Evolutionary conservation across 2,113 vertebrate species (phyloP).

Genomic region (Clarias magur): DNA sequence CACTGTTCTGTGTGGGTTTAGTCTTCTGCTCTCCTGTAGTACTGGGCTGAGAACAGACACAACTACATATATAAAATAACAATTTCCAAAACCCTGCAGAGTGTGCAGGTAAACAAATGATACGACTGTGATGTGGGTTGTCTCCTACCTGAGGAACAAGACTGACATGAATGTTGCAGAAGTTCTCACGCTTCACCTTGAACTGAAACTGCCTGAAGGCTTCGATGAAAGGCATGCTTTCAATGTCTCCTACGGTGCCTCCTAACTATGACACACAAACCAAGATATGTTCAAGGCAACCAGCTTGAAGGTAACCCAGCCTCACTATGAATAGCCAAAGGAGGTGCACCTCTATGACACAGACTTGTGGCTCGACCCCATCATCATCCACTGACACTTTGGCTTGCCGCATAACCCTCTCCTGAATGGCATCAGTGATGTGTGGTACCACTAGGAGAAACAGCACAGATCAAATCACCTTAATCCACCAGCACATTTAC

Average conservation of each 20-base stretch:
- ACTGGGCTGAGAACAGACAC: constrained; percentile 77
- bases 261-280: constrained; percentile 75
- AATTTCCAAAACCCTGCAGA: not conserved
- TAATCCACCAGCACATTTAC: not conserved
- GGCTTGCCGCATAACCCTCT: constrained; percentile 95
- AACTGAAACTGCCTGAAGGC: constrained; percentile 98
- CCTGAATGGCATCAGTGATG: constrained; percentile 96
- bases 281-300: not conserved
- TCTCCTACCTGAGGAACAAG: constrained; percentile 89
- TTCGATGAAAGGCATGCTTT: constrained; percentile 97
- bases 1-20: constrained; percentile 96
- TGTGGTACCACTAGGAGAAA: constrained; percentile 87
- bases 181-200: constrained; percentile 92
- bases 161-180: constrained; percentile 96
- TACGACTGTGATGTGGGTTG: too few relatives aligned
- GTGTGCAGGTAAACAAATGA: not conserved
- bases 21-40: constrained; percentile 97
- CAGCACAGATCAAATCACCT: not conserved
- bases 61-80: too few relatives aligned
- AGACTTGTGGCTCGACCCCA: constrained; percentile 89
- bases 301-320: not conserved
- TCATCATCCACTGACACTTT: constrained; percentile 89
- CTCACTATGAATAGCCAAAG: not conserved
- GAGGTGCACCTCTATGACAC: constrained; percentile 88
- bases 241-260: constrained; percentile 93